Conservation (phyloP, 2,113 vertebrate genomes). For the Solea senegalensis region DNA sequence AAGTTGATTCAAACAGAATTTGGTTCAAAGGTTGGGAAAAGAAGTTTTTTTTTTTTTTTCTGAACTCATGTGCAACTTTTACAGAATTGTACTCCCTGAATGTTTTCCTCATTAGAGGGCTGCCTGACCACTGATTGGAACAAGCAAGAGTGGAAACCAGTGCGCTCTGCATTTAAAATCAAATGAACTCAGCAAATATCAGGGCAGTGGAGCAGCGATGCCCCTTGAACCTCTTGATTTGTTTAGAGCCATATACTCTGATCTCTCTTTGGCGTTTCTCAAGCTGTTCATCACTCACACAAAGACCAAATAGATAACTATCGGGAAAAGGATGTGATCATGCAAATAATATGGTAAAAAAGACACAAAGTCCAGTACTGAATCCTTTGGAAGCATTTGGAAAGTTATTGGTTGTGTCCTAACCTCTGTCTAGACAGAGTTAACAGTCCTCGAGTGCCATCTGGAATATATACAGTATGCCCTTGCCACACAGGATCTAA, state of each 20-base stretch:
- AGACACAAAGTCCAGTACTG: background rate
- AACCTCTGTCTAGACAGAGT: constrained; percentile 65
- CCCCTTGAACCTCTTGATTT: constrained; percentile 31
- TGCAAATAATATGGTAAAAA: constrained; percentile 34
- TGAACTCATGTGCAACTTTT: too few species aligned
- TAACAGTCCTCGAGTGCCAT: constrained; percentile 44
- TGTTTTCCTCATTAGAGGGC: too few species aligned
- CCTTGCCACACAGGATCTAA: constrained; percentile 29
- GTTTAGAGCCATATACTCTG: constrained; percentile 22
- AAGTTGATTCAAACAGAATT: too few species aligned
- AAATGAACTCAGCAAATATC: background rate
- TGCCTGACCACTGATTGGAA: too few species aligned
- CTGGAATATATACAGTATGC: constrained; percentile 48
- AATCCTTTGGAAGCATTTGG: constrained; percentile 17
- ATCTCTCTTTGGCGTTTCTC: constrained; percentile 41
- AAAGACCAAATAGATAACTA: constrained; percentile 21
- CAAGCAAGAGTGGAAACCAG: background rate
- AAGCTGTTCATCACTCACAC: constrained; percentile 4
- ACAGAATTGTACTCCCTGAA: too few species aligned
- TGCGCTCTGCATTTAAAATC: background rate
- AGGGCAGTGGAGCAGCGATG: background rate
- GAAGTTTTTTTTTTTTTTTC: too few species aligned
- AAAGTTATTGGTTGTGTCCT: constrained; percentile 51
- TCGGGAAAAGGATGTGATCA: constrained; percentile 5
- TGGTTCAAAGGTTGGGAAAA: too few species aligned